Evolutionary conservation across 1,140 invertebrate genomes (phyloP), one percentile per base, ranked within the genome.

Genomic region (Wiebesia pumilae): DNA sequence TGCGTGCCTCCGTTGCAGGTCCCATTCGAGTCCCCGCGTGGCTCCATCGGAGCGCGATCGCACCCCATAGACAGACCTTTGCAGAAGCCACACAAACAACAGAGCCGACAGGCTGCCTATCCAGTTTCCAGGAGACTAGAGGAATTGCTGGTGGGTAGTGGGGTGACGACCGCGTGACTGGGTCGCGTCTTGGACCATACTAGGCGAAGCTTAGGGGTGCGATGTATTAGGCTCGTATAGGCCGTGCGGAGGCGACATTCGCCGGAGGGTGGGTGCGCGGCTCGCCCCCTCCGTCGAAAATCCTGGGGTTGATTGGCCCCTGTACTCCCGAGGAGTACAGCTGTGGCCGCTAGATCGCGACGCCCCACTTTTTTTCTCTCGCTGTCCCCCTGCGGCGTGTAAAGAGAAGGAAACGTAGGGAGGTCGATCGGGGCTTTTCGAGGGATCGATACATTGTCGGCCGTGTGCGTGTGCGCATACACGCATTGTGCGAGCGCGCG

Each of bases 21-120:
- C 90, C 90, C 90, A 88, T 90, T 83, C 87, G 77, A 89, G 87
- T 73, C 73, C 67, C 62, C 79, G 82, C 90, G 83, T 88, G 54
- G 35, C 73, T 87, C 88, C 38, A 33, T 9, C 14, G 10, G 51
- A 19, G 35, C n/a, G n/a, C 14, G 47, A 47, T 16, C 54, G 27
- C 67, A n/a, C 67, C 33, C n/a, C 71, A 24, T 3, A 6, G 40
- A 0, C 38, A 27, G 58, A 58, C 54, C 51, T 78, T 58, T 54
- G 54, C 51, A 30, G 51, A n/a, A 65, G 62, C 71, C 83, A 47
- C 65, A 33, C 58, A 38, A 81, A 54, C 78, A 35, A 85, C 67
- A 75, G 40, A 67, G 33, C 14, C 27, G 35, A 67, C 79, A 9
- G 35, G 79, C n/a, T 16, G 67, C 27, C 71, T 81, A 83, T 33